These are phyloP conservation scores for Archips crataeganus DNA, from an alignment of 2,888 invertebrate species.

Conservation along the genomic window DNA sequence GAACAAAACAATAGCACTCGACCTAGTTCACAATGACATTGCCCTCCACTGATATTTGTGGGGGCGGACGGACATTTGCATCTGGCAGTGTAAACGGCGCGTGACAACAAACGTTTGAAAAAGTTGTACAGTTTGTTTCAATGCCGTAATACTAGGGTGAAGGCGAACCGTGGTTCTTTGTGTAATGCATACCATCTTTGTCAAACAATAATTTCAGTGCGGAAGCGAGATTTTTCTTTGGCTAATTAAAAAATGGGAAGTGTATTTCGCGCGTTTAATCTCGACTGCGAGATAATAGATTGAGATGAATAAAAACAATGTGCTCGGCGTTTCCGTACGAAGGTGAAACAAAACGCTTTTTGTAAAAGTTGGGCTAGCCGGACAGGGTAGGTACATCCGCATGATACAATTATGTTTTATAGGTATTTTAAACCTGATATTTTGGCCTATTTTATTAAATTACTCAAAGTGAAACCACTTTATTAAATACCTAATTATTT, in stretches of 20 bases:
- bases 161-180: conserved; percentile 53
- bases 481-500: too few relatives aligned
- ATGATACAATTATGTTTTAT: background rate
- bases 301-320: conserved; percentile 31
- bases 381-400: background rate
- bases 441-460: too few relatives aligned
- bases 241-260: conserved; percentile 43
- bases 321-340: conserved; percentile 35
- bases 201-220: conserved; percentile 46
- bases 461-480: too few relatives aligned
- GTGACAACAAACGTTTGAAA: conserved; percentile 50
- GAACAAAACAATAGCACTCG: conserved; percentile 71
- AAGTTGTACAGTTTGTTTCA: conserved; percentile 55
- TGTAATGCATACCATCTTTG: conserved; percentile 43
- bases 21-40: conserved; percentile 58
- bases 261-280: conserved; percentile 19
- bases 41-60: conserved; percentile 51
- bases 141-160: conserved; percentile 61
- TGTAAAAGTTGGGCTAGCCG: conserved; percentile 11
- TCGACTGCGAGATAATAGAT: conserved; percentile 23
- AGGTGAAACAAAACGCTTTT: conserved; percentile 46
- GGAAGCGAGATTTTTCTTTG: conserved; percentile 36
- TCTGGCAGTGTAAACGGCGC: conserved; percentile 48
- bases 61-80: conserved; percentile 41
- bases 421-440: too few relatives aligned